phyloP scores from a whole-genome alignment of 2,797 vertebrate species.

The Alfaro cultratus region DNA sequence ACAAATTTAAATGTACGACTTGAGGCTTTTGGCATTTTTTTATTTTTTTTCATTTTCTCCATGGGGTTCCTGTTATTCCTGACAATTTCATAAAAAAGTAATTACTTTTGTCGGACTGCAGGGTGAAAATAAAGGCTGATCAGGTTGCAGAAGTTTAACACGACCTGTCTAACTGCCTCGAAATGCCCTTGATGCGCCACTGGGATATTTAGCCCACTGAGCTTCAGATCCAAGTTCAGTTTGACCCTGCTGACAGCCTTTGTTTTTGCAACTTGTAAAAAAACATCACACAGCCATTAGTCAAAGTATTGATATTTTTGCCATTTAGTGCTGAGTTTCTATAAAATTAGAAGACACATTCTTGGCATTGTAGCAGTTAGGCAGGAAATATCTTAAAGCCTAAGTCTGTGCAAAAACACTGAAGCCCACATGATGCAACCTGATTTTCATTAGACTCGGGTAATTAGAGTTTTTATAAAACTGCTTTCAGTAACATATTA shows the following conservation, averaged over 20 bases:
- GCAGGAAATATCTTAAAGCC: neutral
- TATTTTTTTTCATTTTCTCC: slow-evolving; percentile 17
- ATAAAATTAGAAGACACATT: slow-evolving; percentile 20
- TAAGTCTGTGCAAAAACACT: slow-evolving; percentile 3
- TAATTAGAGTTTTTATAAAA: neutral
- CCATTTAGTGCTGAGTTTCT: slow-evolving; percentile 15
- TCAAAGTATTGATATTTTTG: neutral
- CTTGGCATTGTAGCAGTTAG: slow-evolving; percentile 4
- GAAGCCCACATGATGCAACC: slow-evolving; percentile 1
- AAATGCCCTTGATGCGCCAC: slow-evolving; percentile 34
- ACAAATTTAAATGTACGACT: slow-evolving; percentile 43
- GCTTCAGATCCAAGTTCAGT: slow-evolving; percentile 25
- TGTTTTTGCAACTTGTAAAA: slow-evolving; percentile 20
- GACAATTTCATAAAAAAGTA: slow-evolving; percentile 18
- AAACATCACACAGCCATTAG: slow-evolving; percentile 14
- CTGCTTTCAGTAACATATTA: neutral
- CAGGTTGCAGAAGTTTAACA: slow-evolving; percentile 5
- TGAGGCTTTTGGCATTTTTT: slow-evolving; percentile 28
- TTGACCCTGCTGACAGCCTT: slow-evolving; percentile 28
- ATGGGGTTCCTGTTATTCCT: slow-evolving; percentile 28
- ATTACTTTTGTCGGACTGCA: slow-evolving; percentile 8
- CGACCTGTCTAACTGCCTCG: slow-evolving; percentile 7
- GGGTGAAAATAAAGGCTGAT: slow-evolving; percentile 5
- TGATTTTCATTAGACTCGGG: neutral
- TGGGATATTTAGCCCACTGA: slow-evolving; percentile 24